Base-by-base conservation (phyloP, 2,888 invertebrate genomes). In the Synanthedon myopaeformis region DNA sequence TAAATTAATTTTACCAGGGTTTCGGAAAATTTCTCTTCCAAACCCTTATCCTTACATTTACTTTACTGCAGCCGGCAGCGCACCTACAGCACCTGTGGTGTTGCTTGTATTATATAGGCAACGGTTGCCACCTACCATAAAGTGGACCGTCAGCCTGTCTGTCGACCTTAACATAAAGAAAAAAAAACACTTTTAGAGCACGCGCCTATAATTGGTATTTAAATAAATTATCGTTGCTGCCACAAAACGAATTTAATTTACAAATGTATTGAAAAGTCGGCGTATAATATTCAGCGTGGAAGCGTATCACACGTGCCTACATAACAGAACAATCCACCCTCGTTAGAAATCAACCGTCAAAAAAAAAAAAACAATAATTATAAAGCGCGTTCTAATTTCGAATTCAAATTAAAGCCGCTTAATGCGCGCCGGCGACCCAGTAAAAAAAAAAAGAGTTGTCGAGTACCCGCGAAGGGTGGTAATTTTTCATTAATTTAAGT, bases 401-500 rank as follows among this genome's bases (percentile, higher is more conserved):
- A 87, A 87, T 87, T 87, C 87, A 87, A 87, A 87, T 87, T 84
- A 87, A 87, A 87, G 86, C 87, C 86, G 87, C 86, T 87, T 87
- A 87, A 87, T 87, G 86, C 86, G 84, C 86, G 85, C 82, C 81
- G 84, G 85, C 85, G 86, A 82, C 82, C 84, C 84, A 70, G 79
- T 80, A 78, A 86, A 85, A 85, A 23, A n/a, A 23, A 81, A 87
- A 87, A 87, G 86, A 87, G 86, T 86, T 86, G 86, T 85, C 85
- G 87, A 87, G 79, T 79, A 79, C 82, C 76, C 85, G 77, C 79
- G 70, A 83, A 85, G 87, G 87, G 87, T 87, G 87, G 87, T 87
- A 87, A 87, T 87, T 87, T 87, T 87, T 87, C 87, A 87, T 87
- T 87, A 87, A 87, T 87, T 87, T 87, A 87, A 87, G 87, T 87